A percentile compares a stretch with the other conserved stretches of the same genome.
These are phyloP conservation scores for Gallinago media DNA, from an alignment of 2,113 vertebrate species.

Conservation along the genomic window DNA sequence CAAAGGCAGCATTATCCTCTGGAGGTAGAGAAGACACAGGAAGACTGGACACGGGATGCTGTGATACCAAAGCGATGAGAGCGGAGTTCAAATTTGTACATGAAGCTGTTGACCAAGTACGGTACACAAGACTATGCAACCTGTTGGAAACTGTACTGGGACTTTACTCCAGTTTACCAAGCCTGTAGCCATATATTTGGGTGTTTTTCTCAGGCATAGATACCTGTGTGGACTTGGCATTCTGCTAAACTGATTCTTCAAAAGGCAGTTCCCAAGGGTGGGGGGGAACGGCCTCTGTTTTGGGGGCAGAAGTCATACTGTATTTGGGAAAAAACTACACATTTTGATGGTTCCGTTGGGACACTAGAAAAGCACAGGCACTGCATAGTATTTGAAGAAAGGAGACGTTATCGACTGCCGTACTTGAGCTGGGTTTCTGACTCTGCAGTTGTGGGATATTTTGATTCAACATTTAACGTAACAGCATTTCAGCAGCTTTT, in stretches of 20 bases:
- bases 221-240: fast-evolving
- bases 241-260: neutral
- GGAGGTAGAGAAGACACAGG: neutral
- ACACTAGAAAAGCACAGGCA: fast-evolving
- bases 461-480: neutral
- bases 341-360: neutral
- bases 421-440: neutral
- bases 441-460: neutral
- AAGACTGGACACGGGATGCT: neutral
- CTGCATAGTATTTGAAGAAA: neutral
- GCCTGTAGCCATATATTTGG: neutral
- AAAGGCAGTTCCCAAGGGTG: neutral
- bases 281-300: fast-evolving
- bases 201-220: neutral
- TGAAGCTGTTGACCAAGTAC: fast-evolving
- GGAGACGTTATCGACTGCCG: neutral
- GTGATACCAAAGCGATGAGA: fast-evolving
- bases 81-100: fast-evolving
- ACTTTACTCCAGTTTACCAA: neutral
- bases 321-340: fast-evolving
- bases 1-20: neutral
- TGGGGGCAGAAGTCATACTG: neutral
- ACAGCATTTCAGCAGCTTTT: neutral
- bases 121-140: neutral
- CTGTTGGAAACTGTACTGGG: neutral